Conservation (phyloP, 2,888 invertebrate genomes). For the Leptinotarsa juncta region DNA sequence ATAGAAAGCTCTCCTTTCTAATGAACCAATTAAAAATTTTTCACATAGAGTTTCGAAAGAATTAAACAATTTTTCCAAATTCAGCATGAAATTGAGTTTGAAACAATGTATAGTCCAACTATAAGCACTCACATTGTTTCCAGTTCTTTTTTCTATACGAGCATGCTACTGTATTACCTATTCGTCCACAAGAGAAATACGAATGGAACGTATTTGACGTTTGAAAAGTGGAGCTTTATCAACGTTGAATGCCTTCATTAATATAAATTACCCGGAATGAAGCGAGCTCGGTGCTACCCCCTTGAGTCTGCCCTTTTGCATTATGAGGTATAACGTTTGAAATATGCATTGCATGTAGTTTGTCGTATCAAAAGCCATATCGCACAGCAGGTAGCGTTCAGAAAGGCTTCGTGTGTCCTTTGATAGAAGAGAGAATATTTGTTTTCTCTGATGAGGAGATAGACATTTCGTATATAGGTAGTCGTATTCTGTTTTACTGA, state of each 20-base stretch:
- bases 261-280: constrained; percentile 55
- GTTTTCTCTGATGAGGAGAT: constrained; percentile 11
- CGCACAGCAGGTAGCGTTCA: constrained; percentile 16
- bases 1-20: no score
- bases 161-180: neutral
- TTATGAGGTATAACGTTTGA: constrained; percentile 57
- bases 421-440: constrained; percentile 12
- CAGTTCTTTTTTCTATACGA: constrained; percentile 6
- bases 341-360: constrained; percentile 54
- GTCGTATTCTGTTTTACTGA: no score
- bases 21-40: no score
- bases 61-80: neutral
- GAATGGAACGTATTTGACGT: constrained; percentile 34
- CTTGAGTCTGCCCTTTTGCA: constrained; percentile 51
- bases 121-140: neutral
- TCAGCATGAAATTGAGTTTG: neutral
- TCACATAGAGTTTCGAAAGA: no score
- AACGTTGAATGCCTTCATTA: constrained; percentile 57
- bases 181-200: constrained; percentile 14
- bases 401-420: constrained; percentile 6
- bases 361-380: constrained; percentile 38
- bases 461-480: neutral
- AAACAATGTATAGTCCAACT: neutral
- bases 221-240: constrained; percentile 47
- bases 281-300: constrained; percentile 52